phyloP scores from a whole-genome alignment of 2,113 vertebrate species.

The Plecotus auritus region DNA sequence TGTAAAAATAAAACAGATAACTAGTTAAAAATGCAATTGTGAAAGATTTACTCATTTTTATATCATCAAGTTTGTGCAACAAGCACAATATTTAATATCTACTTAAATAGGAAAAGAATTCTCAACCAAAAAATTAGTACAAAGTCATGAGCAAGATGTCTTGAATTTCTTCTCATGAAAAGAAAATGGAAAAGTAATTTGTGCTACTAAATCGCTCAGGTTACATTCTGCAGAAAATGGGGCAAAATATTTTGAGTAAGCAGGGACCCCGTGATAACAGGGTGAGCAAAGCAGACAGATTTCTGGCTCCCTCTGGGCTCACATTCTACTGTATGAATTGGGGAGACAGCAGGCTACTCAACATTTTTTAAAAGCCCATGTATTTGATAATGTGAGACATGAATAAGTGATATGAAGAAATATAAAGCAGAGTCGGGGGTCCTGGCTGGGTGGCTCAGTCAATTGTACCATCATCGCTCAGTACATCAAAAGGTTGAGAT shows the following conservation, averaged over 20 bases:
- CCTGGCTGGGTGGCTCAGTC: background rate
- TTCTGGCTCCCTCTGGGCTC: background rate
- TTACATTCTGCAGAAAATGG: background rate
- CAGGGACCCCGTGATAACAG: background rate
- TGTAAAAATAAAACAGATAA: background rate
- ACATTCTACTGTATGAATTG: background rate
- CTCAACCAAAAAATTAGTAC: background rate
- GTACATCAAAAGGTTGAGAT: background rate
- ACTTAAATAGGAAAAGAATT: background rate
- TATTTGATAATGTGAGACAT: background rate
- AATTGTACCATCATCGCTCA: background rate
- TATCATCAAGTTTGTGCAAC: background rate
- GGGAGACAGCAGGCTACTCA: background rate
- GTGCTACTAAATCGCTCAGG: background rate
- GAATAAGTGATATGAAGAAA: background rate
- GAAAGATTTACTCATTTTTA: background rate
- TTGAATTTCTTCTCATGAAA: constrained; percentile 9
- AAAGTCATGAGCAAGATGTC: background rate
- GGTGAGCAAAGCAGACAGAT: background rate
- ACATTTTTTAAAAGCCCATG: background rate
- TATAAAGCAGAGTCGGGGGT: background rate
- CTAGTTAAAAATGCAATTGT: background rate
- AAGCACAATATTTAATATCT: background rate
- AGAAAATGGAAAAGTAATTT: background rate
- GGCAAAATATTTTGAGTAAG: background rate